Conservation (phyloP, 2,888 invertebrate genomes). For the Drosophila phalerata region DNA sequence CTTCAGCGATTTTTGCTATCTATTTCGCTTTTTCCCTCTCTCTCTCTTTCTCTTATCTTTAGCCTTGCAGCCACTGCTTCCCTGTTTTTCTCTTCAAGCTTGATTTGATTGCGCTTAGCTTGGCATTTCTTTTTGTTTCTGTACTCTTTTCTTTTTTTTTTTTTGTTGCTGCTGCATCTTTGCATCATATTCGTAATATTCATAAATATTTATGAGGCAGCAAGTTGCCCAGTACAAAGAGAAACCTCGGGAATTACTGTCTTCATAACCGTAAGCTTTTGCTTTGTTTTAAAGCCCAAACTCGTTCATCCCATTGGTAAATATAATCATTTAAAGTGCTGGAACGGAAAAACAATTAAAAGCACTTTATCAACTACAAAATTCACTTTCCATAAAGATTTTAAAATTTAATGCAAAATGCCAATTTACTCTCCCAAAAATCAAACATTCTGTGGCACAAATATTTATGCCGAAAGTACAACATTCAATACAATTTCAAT, state of each 20-base stretch:
- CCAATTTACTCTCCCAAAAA: constrained; percentile 2
- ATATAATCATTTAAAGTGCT: constrained; percentile 51
- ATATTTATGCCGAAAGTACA: constrained; percentile 15
- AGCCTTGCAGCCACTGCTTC: constrained; percentile 17
- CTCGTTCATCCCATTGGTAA: constrained; percentile 19
- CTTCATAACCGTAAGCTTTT: constrained; percentile 8
- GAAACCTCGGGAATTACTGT: constrained; percentile 30
- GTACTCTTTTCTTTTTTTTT: not conserved
- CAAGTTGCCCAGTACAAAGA: constrained; percentile 40
- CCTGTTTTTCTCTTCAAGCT: constrained; percentile 24
- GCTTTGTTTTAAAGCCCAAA: constrained; percentile 4
- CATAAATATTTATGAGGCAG: constrained; percentile 77
- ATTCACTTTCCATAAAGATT: not conserved
- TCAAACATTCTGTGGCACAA: constrained; percentile 3
- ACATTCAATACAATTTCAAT: constrained; percentile 53
- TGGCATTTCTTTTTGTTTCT: constrained; percentile 29
- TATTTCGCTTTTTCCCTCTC: not conserved
- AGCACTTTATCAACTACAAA: constrained; percentile 3
- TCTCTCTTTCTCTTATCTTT: constrained; percentile 6
- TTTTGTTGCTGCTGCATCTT: constrained; percentile 53
- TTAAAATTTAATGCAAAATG: constrained; percentile 9
- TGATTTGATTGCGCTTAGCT: constrained; percentile 77
- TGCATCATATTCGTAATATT: constrained; percentile 63
- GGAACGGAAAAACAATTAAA: constrained; percentile 44
- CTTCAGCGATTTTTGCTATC: constrained; percentile 21